A percentile compares a stretch with the other conserved stretches of the same genome.
phyloP scores from a whole-genome alignment of 2,888 invertebrate species.

The Leptura quadrifasciata region DNA sequence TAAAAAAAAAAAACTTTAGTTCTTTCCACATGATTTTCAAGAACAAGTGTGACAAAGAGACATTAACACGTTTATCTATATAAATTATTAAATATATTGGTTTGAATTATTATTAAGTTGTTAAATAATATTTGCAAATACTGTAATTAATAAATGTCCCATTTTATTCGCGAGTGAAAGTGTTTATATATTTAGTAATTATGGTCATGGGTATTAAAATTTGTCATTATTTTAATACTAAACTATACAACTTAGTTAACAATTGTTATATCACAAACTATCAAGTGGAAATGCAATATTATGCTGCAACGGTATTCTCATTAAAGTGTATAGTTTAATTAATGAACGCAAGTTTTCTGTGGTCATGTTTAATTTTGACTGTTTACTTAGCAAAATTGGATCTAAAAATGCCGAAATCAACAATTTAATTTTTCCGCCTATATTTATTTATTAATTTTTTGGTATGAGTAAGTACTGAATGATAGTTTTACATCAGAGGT shows the following conservation, averaged over 20 bases:
- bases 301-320: background rate
- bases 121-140: background rate
- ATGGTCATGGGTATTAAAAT: background rate
- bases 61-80: background rate
- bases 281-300: background rate
- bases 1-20: too few species aligned
- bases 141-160: background rate
- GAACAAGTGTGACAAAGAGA: background rate
- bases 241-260: background rate
- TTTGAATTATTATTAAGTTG: background rate
- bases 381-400: too few species aligned
- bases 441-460: too few species aligned
- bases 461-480: too few species aligned
- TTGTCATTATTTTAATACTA: background rate
- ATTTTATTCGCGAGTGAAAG: background rate
- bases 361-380: too few species aligned
- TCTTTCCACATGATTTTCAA: background rate
- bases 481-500: too few species aligned
- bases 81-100: background rate
- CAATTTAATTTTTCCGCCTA: too few species aligned
- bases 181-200: background rate
- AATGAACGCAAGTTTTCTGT: background rate
- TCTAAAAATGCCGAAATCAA: too few species aligned
- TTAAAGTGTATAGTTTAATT: too few species aligned
- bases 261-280: background rate